Base-by-base conservation (phyloP, 1,140 invertebrate species). In the Cyclargus thomasi region DNA sequence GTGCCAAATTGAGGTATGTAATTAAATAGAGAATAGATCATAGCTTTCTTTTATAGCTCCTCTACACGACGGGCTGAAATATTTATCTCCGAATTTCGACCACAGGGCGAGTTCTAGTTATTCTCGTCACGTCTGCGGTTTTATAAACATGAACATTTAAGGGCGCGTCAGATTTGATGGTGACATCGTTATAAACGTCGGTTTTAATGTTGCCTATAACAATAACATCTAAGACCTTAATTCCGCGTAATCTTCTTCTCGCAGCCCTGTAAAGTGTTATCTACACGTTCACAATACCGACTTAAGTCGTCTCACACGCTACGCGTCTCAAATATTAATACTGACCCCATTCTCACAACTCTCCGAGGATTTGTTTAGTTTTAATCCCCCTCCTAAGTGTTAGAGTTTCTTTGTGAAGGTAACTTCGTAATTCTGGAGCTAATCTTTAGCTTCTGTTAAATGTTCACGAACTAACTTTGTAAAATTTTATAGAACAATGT, bases 241-340 rank as follows among this genome's bases (percentile, higher is more conserved):
- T 67, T 68, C 73, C 70, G 35, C 68, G 67, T 74, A 70, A 74
- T 74, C 73, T 74, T 63, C 47, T 63, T 23, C 64, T 29, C 62
- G 68, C 69, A 70, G 59, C 63, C 29, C 59, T 68, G 63, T 62
- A 69, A 59, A 67, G 53, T 65, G 69, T 71, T 69, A 71, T 74
- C 70, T 74, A 29, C 62, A 70, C 62, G 23, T 63, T 53, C 47
- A 68, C 36, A 64, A 55, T 67, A 59, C 29, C 59, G 36, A 53
- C 65, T 67, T 69, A 72, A 69, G 63, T 55, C 53, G n/a, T 35
- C 29, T 23, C 57, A 67, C 47, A 67, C 53, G 22, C 53, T 22
- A 67, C 65, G 53, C 53, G 57, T 53, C 21, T 59, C 53, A 62
- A 65, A 65, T 36, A 69, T 47, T 65, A 57, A 64, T 62, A 69